phyloP scores from a whole-genome alignment of 1,140 invertebrate genomes.

The Drosophila ogumai region DNA sequence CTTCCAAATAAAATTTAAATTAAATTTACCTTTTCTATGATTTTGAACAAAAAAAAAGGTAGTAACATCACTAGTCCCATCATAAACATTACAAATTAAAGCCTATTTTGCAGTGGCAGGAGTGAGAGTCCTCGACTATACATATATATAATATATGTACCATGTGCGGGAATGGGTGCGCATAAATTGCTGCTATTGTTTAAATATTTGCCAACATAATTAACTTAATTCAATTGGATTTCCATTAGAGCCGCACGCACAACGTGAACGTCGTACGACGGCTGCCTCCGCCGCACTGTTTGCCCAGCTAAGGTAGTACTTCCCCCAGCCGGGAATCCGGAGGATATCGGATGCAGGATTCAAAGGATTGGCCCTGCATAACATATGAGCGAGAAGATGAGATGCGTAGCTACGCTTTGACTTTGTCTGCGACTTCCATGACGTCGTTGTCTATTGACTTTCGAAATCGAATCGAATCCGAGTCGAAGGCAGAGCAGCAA shows the following conservation, averaged over 20 bases:
- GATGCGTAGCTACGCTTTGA: slow-evolving; percentile 32
- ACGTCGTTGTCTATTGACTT: slow-evolving; percentile 70
- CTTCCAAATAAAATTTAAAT: neutral
- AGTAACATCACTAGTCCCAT: neutral
- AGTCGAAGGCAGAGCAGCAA: slow-evolving; percentile 54
- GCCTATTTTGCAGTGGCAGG: slow-evolving; percentile 10
- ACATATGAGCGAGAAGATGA: slow-evolving; percentile 59
- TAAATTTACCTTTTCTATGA: neutral
- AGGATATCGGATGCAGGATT: slow-evolving; percentile 36
- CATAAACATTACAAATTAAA: slow-evolving; percentile 40
- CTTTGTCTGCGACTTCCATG: slow-evolving; percentile 52
- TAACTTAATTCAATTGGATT: slow-evolving; percentile 85
- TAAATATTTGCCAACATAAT: slow-evolving; percentile 85
- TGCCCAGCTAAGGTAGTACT: slow-evolving; percentile 60
- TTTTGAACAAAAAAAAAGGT: neutral
- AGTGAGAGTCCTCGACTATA: neutral
- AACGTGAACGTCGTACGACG: slow-evolving; percentile 28
- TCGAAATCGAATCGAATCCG: slow-evolving; percentile 66
- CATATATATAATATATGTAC: neutral
- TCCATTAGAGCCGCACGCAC: slow-evolving; percentile 72
- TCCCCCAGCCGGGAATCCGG: slow-evolving; percentile 5
- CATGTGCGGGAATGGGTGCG: slow-evolving; percentile 26
- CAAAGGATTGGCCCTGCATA: slow-evolving; percentile 70
- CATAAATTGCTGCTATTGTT: slow-evolving; percentile 82
- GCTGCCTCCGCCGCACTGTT: slow-evolving; percentile 51